Conservation (phyloP, 1,140 invertebrate genomes). For the Melanaphis sacchari region DNA sequence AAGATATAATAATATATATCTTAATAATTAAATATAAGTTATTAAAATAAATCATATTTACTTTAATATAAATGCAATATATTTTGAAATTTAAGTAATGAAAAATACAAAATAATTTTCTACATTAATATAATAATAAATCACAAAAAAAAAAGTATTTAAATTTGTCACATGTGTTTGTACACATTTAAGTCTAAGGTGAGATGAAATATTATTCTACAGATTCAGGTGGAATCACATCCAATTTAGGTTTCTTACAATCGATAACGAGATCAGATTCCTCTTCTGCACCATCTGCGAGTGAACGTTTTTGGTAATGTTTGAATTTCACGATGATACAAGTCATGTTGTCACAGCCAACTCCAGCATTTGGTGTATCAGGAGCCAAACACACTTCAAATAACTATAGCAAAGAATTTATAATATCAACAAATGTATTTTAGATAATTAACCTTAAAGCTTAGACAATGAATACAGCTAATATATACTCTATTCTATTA, state of each 20-base stretch:
- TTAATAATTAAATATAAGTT: not conserved
- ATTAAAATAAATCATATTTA: conserved; percentile 6
- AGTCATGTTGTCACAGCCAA: conserved; percentile 99
- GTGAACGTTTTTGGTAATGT: conserved; percentile 58
- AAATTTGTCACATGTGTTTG: conserved; percentile 6
- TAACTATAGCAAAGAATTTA: conserved; percentile 70
- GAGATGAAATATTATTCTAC: conserved; percentile 2
- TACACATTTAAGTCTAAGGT: not conserved
- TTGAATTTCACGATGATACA: conserved; percentile 88
- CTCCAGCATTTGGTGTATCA: conserved; percentile 91
- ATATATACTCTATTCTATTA: no score
- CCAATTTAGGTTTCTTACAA: conserved; percentile 22
- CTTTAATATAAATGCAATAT: conserved; percentile 25
- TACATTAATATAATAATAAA: conserved; percentile 2
- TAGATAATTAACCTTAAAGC: not conserved
- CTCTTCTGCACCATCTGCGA: not conserved
- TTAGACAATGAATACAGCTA: no score
- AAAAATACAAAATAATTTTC: conserved; percentile 45
- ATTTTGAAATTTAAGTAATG: conserved; percentile 25
- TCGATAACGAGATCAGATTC: not conserved
- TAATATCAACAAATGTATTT: conserved; percentile 54
- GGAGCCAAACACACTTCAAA: conserved; percentile 93
- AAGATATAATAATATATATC: not conserved
- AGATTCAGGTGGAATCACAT: conserved; percentile 5
- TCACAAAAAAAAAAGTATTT: conserved; percentile 28